These are phyloP conservation scores for Laothoe populi DNA, from an alignment of 2,888 invertebrate genomes.

Conservation along the genomic window DNA sequence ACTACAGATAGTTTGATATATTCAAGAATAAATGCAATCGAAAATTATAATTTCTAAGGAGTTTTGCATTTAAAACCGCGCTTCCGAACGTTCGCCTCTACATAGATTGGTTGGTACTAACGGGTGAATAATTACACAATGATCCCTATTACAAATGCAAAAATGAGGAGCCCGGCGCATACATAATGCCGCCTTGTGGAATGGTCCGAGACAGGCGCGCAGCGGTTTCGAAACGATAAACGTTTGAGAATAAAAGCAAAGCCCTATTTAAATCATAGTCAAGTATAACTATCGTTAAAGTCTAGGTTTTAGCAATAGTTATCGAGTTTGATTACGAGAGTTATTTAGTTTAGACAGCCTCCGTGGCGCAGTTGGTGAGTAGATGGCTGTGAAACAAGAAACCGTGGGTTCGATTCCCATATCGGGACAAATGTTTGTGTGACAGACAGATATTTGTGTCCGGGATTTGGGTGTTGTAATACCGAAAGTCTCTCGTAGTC, in stretches of 20 bases:
- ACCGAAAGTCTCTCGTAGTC: too few species aligned
- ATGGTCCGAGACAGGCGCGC: constrained; percentile 49
- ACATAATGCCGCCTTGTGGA: constrained; percentile 61
- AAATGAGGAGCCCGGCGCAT: constrained; percentile 78
- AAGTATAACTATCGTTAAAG: too few species aligned
- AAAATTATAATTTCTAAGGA: constrained; percentile 25
- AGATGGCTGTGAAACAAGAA: too few species aligned
- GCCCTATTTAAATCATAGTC: too few species aligned
- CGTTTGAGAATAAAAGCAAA: neutral
- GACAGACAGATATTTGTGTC: too few species aligned
- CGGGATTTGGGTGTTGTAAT: too few species aligned
- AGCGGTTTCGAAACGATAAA: constrained; percentile 17
- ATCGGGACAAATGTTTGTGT: too few species aligned
- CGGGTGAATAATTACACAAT: constrained; percentile 81
- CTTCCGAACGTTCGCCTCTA: constrained; percentile 43
- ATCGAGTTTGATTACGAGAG: too few species aligned
- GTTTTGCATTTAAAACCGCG: constrained; percentile 50
- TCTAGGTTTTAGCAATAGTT: too few species aligned
- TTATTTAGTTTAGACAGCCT: too few species aligned
- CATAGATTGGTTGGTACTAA: constrained; percentile 74
- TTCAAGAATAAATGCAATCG: neutral
- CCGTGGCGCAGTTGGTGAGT: too few species aligned
- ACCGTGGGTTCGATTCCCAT: too few species aligned
- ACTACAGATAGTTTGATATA: constrained; percentile 1
- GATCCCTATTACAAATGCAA: constrained; percentile 82